These are phyloP conservation scores for Drosophila serrata DNA, from an alignment of 1,140 invertebrate species.

Conservation along the genomic window DNA sequence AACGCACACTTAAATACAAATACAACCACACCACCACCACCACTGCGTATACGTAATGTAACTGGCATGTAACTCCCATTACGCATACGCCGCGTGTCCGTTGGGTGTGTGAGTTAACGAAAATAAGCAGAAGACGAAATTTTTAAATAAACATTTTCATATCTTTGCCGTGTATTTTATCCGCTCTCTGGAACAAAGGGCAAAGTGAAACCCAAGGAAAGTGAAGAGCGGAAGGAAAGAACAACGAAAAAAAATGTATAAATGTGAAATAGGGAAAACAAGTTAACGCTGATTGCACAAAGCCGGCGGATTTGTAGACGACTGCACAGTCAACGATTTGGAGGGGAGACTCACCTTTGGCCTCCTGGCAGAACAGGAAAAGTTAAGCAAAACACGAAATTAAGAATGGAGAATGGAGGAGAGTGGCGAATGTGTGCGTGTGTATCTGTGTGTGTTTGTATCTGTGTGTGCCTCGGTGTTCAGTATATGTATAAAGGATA, in stretches of 20 bases:
- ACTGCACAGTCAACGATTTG: slow-evolving; percentile 66
- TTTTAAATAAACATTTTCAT: slow-evolving; percentile 80
- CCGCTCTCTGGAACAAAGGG: slow-evolving; percentile 11
- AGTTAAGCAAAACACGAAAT: slow-evolving; percentile 81
- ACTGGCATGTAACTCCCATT: slow-evolving; percentile 26
- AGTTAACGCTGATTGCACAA: slow-evolving; percentile 83
- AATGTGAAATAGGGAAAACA: slow-evolving; percentile 80
- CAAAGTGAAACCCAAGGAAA: slow-evolving; percentile 3
- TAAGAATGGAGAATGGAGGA: slow-evolving; percentile 55
- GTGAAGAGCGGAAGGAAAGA: slow-evolving; percentile 28
- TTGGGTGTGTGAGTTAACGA: slow-evolving; percentile 3
- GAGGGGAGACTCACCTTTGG: slow-evolving; percentile 27
- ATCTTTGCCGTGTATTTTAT: slow-evolving; percentile 60
- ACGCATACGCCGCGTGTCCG: slow-evolving; percentile 43
- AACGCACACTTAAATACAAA: slow-evolving; percentile 3
- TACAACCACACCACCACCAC: background rate
- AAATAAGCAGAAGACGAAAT: slow-evolving; percentile 37
- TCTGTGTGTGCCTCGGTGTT: slow-evolving; percentile 29
- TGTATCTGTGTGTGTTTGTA: background rate
- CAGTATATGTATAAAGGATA: slow-evolving; percentile 69
- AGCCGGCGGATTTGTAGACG: slow-evolving; percentile 78
- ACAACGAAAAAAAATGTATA: slow-evolving; percentile 51
- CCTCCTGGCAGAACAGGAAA: slow-evolving; percentile 37
- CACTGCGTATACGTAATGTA: slow-evolving; percentile 11
- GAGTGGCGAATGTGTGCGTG: slow-evolving; percentile 8